Conservation (phyloP, 2,113 vertebrate genomes). For the Tragelaphus strepsiceros region DNA sequence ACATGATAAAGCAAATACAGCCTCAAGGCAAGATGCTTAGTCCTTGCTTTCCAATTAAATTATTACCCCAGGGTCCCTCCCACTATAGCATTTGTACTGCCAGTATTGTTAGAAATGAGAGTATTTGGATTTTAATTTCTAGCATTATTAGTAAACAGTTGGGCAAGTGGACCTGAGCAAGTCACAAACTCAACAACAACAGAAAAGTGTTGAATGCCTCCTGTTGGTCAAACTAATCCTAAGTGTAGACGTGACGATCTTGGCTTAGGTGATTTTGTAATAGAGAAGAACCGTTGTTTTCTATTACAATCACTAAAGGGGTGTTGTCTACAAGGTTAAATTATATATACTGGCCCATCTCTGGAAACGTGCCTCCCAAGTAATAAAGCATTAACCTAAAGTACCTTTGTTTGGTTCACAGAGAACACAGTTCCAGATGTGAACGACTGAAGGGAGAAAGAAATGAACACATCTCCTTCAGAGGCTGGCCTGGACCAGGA, state of each 20-base stretch:
- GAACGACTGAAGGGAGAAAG: neutral
- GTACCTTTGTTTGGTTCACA: neutral
- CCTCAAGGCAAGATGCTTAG: neutral
- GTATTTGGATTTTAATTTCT: neutral
- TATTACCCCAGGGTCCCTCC: neutral
- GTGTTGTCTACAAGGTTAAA: neutral
- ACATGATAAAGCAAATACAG: neutral
- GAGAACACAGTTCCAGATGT: neutral
- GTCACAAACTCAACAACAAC: neutral
- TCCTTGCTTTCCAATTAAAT: neutral
- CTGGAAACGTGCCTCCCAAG: neutral
- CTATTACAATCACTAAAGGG: neutral
- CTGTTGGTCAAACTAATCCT: neutral
- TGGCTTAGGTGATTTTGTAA: neutral
- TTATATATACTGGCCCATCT: neutral
- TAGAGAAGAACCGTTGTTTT: neutral
- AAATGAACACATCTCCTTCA: neutral
- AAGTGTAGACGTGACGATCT: neutral
- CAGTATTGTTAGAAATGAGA: neutral
- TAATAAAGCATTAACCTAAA: neutral
- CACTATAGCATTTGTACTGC: neutral
- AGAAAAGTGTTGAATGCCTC: neutral
- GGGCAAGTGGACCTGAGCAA: neutral
- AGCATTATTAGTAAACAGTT: neutral
- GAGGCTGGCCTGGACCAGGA: neutral